Evolutionary conservation across 2,113 vertebrate genomes (phyloP).

Genomic region (Actinemys pallida): DNA sequence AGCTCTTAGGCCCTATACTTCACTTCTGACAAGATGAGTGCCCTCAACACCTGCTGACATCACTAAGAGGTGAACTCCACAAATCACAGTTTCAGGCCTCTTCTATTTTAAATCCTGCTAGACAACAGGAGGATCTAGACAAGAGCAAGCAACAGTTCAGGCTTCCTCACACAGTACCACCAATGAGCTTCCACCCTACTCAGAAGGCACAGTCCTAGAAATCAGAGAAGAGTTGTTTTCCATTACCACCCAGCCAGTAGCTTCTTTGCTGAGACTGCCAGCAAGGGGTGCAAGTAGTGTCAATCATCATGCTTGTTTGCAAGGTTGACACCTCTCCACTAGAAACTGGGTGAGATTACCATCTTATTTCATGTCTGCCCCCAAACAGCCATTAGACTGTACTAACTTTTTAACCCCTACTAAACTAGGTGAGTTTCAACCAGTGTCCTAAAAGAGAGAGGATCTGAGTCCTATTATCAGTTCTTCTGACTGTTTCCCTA

Average conservation of each 20-base stretch:
- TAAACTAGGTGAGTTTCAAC: neutral
- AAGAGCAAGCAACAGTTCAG: neutral
- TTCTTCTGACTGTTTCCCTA: neutral
- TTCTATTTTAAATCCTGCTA: neutral
- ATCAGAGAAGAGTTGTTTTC: neutral
- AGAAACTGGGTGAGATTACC: neutral
- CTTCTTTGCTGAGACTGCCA: neutral
- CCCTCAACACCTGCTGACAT: neutral
- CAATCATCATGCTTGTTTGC: too few species aligned
- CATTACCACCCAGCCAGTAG: neutral
- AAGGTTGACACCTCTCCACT: neutral
- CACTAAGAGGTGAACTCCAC: neutral
- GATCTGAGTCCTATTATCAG: neutral
- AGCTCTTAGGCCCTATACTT: neutral
- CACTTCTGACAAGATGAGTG: neutral
- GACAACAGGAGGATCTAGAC: neutral
- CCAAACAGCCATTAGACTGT: neutral
- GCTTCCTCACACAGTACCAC: neutral
- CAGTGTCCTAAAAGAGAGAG: neutral
- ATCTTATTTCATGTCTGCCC: neutral
- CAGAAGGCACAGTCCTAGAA: neutral
- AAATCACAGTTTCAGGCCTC: neutral
- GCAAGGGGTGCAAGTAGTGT: neutral
- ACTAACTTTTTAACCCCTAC: neutral
- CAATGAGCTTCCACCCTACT: neutral